Base-by-base conservation (phyloP, 1,140 invertebrate species). In the Gryon sp. region DNA sequence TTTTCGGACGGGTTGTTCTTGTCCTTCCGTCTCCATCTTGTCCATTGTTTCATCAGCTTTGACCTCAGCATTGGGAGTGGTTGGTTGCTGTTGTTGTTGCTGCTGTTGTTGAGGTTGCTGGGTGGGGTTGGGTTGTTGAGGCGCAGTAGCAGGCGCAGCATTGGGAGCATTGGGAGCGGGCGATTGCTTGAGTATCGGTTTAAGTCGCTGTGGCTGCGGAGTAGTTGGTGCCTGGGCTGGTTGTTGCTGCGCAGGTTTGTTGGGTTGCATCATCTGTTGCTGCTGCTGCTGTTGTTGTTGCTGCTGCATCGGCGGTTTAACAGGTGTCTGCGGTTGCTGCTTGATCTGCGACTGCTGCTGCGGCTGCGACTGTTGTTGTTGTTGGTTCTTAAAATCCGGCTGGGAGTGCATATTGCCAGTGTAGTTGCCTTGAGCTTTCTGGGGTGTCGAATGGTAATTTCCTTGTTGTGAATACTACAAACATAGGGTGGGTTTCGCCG, bases 401-500 rank as follows among this genome's bases (percentile, higher is more conserved):
- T 74, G 45, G 60, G 70, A 79, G 45, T 82, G 81, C 46, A 77
- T 53, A 69, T 66, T 79, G 19, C 73, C 81, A 74, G 73, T 83
- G 65, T 73, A 83, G 73, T 79, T 80, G 69, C 62, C 79, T 53
- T 79, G 84, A 11, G 79, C 75, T 62, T 74, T 82, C 46, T 66
- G 32, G 18, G 73, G 32, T 20, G 73, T 78, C 32, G 78, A 57
- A 78, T 82, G 81, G 62, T 84, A 87, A 81, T 82, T 85, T 57
- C 83, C 85, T 80, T 84, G 84, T 43, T 82, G 80, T 46, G 79
- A 73, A 76, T 81, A 87, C 87, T 89, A 86, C 59, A 86, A 87
- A 86, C 80, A 88, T 74, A 88, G 87, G 87, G 83, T 85, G 86
- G 84, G 79, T 85, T 40, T 83, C 83, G 85, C 86, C 83, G 86